Conservation (phyloP, 2,888 invertebrate genomes). For the Ptilodon capucinus region DNA sequence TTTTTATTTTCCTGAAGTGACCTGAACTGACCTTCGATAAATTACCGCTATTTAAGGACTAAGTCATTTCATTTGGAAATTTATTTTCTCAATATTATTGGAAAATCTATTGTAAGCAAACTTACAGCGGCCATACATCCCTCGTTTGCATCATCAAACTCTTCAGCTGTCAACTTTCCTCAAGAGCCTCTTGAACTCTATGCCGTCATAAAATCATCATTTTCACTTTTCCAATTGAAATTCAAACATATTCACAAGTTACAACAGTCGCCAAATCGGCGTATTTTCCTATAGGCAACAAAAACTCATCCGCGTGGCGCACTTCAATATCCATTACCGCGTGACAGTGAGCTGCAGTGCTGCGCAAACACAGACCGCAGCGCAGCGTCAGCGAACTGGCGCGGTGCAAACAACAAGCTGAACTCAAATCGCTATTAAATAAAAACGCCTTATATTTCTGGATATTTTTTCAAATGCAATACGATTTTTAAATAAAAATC, state of each 20-base stretch:
- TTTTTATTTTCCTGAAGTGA: no score
- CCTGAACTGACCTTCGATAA: no score
- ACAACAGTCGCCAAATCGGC: background rate
- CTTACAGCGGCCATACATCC: no score
- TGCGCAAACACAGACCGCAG: conserved; percentile 55
- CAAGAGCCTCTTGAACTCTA: background rate
- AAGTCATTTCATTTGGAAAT: no score
- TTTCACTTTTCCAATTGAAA: background rate
- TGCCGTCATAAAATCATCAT: background rate
- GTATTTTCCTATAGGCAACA: conserved; percentile 32
- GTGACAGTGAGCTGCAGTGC: conserved; percentile 59
- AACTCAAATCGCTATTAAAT: background rate
- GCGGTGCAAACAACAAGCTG: conserved; percentile 25
- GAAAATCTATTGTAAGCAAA: no score
- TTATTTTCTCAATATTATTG: no score
- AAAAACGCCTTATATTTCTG: no score
- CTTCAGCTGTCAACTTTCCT: no score
- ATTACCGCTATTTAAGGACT: no score
- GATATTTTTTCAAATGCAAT: no score
- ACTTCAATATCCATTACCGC: conserved; percentile 70
- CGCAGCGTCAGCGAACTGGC: conserved; percentile 38
- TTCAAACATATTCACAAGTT: background rate
- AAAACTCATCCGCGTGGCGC: conserved; percentile 42
- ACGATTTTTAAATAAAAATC: no score
- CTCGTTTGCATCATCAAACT: no score